A percentile compares a stretch with the other conserved stretches of the same genome.
phyloP scores from a whole-genome alignment of 1,140 invertebrate species.

The Trichogramma pretiosum region DNA sequence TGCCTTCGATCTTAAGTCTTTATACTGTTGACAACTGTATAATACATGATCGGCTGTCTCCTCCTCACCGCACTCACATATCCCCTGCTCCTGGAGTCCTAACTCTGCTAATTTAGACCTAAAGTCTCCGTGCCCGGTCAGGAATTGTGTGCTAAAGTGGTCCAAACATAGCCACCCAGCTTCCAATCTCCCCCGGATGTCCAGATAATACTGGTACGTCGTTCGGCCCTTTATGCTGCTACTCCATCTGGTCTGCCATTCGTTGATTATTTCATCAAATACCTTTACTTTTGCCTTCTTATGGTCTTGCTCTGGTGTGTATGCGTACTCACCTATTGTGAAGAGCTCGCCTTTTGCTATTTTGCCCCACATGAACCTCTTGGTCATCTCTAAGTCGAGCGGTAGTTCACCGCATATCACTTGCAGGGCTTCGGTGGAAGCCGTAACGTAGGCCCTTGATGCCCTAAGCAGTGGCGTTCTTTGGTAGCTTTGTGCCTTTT shows the following conservation, averaged over 20 bases:
- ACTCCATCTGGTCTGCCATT: slow-evolving; percentile 4
- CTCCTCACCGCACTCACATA: neutral
- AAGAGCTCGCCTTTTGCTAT: too few species aligned
- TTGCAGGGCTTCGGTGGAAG: slow-evolving; percentile 20
- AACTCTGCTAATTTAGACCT: neutral
- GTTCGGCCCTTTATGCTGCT: neutral
- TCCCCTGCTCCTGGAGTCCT: neutral
- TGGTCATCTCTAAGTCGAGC: slow-evolving; percentile 3
- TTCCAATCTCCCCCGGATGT: neutral
- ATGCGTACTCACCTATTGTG: too few species aligned
- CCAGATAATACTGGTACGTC: neutral
- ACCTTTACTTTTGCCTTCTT: too few species aligned
- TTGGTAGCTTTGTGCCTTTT: slow-evolving; percentile 12
- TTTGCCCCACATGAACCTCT: too few species aligned
- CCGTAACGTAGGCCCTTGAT: slow-evolving; percentile 21
- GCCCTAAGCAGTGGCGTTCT: slow-evolving; percentile 21
- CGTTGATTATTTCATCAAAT: too few species aligned
- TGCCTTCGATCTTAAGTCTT: neutral
- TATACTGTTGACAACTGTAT: neutral
- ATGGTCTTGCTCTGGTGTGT: too few species aligned
- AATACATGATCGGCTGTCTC: neutral
- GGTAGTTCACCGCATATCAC: slow-evolving; percentile 10
- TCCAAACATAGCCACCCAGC: neutral
- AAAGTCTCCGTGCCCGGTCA: neutral
- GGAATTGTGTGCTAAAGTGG: neutral